Base-by-base conservation (phyloP, 2,888 invertebrate species). In the Netelia inedita region DNA sequence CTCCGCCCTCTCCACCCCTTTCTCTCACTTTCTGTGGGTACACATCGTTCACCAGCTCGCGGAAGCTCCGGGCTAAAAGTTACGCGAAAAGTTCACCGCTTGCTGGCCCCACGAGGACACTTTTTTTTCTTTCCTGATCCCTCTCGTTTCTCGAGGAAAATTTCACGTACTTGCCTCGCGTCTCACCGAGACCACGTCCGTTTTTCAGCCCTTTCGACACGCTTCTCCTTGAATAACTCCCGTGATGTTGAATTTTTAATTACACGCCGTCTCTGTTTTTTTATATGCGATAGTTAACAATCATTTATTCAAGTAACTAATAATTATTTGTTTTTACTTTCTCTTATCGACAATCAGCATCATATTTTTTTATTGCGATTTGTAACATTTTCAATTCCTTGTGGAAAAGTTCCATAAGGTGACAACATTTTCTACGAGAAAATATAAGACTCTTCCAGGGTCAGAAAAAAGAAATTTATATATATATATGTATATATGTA, bases 51-150 rank as follows among this genome's bases (percentile, higher is more conserved):
- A 74, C 43, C 74, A 21, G 68, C 53, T 53, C 69, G 21, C 53
- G 74, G 63, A 41, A 75, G 68, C 82, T 73, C 28, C 46, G 46
- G 53, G 55, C 73, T 46, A 73, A 79, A 83, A 83, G 83, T 83
- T 83, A 74, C 73, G 57, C 72, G 74, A 23, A 63, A 83, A 83
- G 79, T 79, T 83, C 69, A 73, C 63, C 82, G 68, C 82, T 78
- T 78, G 63, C 73, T 57, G 16, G 57, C 82, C 82, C 73, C 79
- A 63, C 63, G 53, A 79, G 82, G 61, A 73, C 61, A 69, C 55
- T 53, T 53, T 73, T 35, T 55, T 35, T 53, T n/a, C 59, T 43
- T 71, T 66, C n/a, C 16, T 63, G 35, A 10, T 76, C 35, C 35
- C 11, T 11, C 50, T 59, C 66, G 41, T 50, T 63, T 23, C 61